A percentile compares a stretch with the other conserved stretches of the same genome.
Evolutionary conservation across 2,797 vertebrate species (phyloP).

Genomic region (Characodon lateralis): DNA sequence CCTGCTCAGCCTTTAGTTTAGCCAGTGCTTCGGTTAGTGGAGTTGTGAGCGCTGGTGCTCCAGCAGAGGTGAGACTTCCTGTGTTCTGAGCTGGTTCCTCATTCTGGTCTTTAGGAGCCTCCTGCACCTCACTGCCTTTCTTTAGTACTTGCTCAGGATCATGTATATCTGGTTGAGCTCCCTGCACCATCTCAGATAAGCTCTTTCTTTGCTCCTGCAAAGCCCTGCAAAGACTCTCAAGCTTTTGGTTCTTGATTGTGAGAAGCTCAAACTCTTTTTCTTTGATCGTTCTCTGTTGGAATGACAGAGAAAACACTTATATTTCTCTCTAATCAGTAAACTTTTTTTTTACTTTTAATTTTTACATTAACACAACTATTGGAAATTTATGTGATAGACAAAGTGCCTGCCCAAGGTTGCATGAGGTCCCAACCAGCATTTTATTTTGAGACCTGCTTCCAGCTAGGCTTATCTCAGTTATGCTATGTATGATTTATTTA

Average conservation of each 20-base stretch:
- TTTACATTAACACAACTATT: neutral
- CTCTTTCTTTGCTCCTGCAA: conserved; percentile 94
- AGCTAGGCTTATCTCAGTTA: neutral
- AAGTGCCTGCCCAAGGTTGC: neutral
- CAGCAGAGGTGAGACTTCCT: neutral
- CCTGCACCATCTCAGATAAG: conserved; percentile 87
- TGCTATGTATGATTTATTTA: neutral
- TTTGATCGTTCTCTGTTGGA: conserved; percentile 89
- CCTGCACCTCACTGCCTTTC: conserved; percentile 39
- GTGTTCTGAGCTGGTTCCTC: conserved; percentile 20
- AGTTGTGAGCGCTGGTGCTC: neutral
- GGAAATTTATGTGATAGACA: neutral
- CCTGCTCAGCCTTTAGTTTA: conserved; percentile 71
- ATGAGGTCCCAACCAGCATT: neutral
- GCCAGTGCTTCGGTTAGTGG: conserved; percentile 67
- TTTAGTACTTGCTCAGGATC: conserved; percentile 30
- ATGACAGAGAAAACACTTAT: neutral
- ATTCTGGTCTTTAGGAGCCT: conserved; percentile 13
- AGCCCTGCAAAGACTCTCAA: conserved; percentile 95
- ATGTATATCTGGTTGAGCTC: conserved; percentile 50
- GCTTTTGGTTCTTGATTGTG: conserved; percentile 89
- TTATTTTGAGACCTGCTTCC: neutral
- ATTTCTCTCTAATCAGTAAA: neutral
- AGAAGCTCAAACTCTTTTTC: conserved; percentile 95
- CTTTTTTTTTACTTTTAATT: too few relatives aligned